Base-by-base conservation (phyloP, 1,140 invertebrate species). In the Halyomorpha halys region DNA sequence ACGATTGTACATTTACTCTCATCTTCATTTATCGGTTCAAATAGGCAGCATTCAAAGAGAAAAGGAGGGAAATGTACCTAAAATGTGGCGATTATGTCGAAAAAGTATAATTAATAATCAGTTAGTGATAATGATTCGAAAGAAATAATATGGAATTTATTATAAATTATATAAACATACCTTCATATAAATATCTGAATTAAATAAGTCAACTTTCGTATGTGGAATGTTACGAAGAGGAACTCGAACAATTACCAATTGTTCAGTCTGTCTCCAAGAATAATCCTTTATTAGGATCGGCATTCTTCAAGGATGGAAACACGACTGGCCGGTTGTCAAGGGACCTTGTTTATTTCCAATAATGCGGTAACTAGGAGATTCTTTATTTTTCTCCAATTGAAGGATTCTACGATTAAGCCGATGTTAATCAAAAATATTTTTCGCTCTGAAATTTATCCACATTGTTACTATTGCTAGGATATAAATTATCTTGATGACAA, bases 201-300 rank as follows among this genome's bases (percentile, higher is more conserved):
- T 79, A 67, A 87, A 81, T 21, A 86, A 71, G 72, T 86, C 81
- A 0, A 83, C 76, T 70, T 82, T 82, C 18, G 68, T 67, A 69
- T 75, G 73, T 64, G 76, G 72, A 70, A 77, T 60, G 68, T 77
- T 76, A 54, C 74, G 79, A 34, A 85, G 68, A 25, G 82, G 80
- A 13, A 85, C 76, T 66, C 75, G 74, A 67, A 87, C 76, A 47
- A 80, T 75, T 21, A 86, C 68, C 25, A 69, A 72, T 45, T 78
- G 74, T 30, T 72, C 67, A 3, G 81, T 83, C 76, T 88, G 85
- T 59, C 77, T 80, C 86, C 86, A 88, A 49, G 76, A 79, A 69
- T 77, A 85, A 75, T 86, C 79, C 75, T 84, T 85, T 8, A 87
- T 75, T 69, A 85, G 66, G 69, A 87, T 82, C n/a, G 85, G 84